Percentiles rank a stretch among this genome's conserved stretches.
Conservation (phyloP, 2,888 invertebrate genomes). For the Drosophila neotestacea region DNA sequence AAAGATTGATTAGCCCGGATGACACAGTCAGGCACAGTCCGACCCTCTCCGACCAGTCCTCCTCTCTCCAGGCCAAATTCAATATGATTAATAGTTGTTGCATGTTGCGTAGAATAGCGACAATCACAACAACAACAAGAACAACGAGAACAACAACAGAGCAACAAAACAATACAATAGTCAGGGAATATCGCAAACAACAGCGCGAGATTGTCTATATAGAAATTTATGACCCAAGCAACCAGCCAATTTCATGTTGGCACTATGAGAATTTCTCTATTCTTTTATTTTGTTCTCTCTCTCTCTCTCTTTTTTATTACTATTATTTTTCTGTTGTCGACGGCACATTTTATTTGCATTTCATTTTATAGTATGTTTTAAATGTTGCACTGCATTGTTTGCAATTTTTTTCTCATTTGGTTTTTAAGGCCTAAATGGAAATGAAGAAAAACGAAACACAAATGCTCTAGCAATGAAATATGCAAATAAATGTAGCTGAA, state of each 20-base stretch:
- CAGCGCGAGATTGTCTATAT: constrained; percentile 55
- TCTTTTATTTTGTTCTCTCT: constrained; percentile 19
- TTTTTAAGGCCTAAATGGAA: constrained; percentile 3
- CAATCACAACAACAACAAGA: constrained; percentile 47
- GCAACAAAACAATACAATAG: constrained; percentile 12
- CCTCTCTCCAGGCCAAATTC: constrained; percentile 40
- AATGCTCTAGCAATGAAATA: constrained; percentile 35
- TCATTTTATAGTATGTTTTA: constrained; percentile 44
- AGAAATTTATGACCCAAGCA: constrained; percentile 69
- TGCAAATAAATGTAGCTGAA: constrained; percentile 5
- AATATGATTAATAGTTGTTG: constrained; percentile 77
- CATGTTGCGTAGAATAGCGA: constrained; percentile 68
- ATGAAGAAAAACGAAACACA: constrained; percentile 22
- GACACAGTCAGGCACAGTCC: constrained; percentile 57
- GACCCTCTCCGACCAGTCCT: no score
- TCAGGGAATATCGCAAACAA: constrained; percentile 47
- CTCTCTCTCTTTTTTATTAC: constrained; percentile 12
- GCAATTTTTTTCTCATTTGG: constrained; percentile 28
- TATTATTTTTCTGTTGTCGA: constrained; percentile 36
- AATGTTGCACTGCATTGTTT: constrained; percentile 58
- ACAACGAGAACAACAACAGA: constrained; percentile 18
- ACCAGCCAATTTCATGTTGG: constrained; percentile 75
- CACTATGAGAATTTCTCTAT: constrained; percentile 33
- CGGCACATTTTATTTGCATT: constrained; percentile 56
- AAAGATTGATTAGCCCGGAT: constrained; percentile 75